Evolutionary conservation across 53 echinoderm and acorn worm genomes (phyloP).

Genomic region (Apostichopus leukothele): DNA sequence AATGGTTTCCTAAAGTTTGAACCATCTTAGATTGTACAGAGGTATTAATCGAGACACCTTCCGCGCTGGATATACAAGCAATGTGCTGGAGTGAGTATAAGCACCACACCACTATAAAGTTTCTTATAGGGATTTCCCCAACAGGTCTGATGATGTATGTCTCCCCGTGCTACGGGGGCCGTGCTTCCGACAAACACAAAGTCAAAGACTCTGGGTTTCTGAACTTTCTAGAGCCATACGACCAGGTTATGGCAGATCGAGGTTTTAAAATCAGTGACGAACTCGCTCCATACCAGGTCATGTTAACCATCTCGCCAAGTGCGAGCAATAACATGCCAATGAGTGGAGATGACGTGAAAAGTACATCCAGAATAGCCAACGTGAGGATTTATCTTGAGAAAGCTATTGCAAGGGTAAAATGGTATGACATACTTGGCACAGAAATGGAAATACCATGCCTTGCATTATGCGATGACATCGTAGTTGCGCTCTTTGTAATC

Average conservation of each 20-base stretch:
- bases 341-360: background rate
- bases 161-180: slow-evolving; percentile 1
- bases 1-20: background rate
- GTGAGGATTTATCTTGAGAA: slow-evolving; percentile 1
- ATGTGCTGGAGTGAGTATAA: background rate
- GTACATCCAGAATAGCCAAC: background rate
- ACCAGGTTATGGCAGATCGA: slow-evolving; percentile 2
- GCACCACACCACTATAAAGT: background rate
- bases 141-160: background rate
- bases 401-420: background rate
- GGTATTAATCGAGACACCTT: background rate
- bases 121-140: background rate
- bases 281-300: background rate
- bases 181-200: background rate
- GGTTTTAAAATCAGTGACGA: background rate
- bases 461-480: too few species aligned
- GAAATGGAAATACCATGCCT: too few species aligned
- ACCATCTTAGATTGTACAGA: slow-evolving; percentile 6
- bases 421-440: too few species aligned
- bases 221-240: background rate
- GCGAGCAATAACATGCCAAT: background rate
- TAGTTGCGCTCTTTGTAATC: too few species aligned
- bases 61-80: background rate
- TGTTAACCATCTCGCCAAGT: background rate
- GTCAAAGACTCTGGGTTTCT: background rate